phyloP scores from a whole-genome alignment of 2,113 vertebrate genomes.

The Naja naja region DNA sequence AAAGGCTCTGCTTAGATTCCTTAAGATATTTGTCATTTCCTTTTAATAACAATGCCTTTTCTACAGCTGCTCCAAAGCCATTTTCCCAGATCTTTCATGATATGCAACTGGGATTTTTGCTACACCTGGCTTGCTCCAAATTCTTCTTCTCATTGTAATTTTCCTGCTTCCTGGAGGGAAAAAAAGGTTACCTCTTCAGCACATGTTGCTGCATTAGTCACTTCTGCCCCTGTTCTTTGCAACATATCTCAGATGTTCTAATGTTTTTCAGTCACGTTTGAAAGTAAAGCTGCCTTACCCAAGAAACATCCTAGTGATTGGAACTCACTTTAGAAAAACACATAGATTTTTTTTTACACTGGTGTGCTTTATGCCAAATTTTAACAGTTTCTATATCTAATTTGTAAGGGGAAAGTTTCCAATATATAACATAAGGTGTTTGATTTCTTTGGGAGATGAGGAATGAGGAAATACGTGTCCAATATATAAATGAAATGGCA shows the following conservation, averaged over 20 bases:
- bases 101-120: neutral
- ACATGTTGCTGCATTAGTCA: conserved; percentile 9
- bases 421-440: neutral
- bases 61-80: conserved; percentile 49
- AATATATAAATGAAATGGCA: neutral
- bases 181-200: neutral
- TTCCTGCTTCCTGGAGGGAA: conserved; percentile 15
- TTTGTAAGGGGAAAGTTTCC: neutral
- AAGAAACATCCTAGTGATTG: neutral
- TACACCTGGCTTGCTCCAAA: neutral
- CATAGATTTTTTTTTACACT: neutral
- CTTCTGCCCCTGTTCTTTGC: neutral
- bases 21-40: conserved; percentile 56
- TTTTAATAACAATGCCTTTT: conserved; percentile 53
- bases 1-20: conserved; percentile 47
- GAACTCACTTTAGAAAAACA: neutral
- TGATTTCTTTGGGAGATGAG: neutral
- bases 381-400: neutral
- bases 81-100: conserved; percentile 40
- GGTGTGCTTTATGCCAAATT: neutral
- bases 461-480: neutral
- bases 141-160: neutral
- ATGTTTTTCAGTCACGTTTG: conserved; percentile 6
- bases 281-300: neutral
- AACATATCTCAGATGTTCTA: conserved; percentile 12